Evolutionary conservation across 2,113 vertebrate species (phyloP).

Genomic region (Bambusicola thoracicus): DNA sequence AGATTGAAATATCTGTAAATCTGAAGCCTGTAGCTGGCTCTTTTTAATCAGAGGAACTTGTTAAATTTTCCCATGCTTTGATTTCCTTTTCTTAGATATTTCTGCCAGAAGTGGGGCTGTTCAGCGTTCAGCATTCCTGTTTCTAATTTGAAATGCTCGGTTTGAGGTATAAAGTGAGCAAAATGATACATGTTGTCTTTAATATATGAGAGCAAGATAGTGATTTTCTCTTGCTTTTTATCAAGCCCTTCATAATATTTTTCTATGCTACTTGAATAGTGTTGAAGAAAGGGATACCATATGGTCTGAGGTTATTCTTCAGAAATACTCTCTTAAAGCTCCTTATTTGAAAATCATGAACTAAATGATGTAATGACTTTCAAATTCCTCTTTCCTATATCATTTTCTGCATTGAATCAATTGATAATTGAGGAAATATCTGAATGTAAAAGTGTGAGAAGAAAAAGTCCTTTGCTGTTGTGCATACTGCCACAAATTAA

Average conservation of each 20-base stretch:
- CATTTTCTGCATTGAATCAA: conserved; percentile 27
- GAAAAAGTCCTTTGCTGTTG: neutral
- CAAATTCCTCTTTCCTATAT: conserved; percentile 26
- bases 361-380: conserved; percentile 28
- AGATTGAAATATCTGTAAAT: conserved; percentile 49
- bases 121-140: conserved; percentile 32
- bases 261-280: neutral
- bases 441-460: neutral
- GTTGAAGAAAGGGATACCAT: conserved; percentile 12
- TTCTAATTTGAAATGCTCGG: conserved; percentile 27
- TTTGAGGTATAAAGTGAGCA: conserved; percentile 19
- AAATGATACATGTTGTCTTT: conserved; percentile 1
- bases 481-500: neutral
- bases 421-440: conserved; percentile 6
- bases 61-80: conserved; percentile 36
- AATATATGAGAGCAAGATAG: conserved; percentile 16
- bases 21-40: conserved; percentile 12
- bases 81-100: conserved; percentile 40
- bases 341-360: conserved; percentile 43
- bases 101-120: neutral
- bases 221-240: conserved; percentile 53
- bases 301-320: neutral
- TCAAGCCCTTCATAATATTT: conserved; percentile 31
- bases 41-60: conserved; percentile 54
- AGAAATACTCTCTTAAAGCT: conserved; percentile 26